Base-by-base conservation (phyloP, 2,113 vertebrate genomes). In the Gracilinanus agilis region DNA sequence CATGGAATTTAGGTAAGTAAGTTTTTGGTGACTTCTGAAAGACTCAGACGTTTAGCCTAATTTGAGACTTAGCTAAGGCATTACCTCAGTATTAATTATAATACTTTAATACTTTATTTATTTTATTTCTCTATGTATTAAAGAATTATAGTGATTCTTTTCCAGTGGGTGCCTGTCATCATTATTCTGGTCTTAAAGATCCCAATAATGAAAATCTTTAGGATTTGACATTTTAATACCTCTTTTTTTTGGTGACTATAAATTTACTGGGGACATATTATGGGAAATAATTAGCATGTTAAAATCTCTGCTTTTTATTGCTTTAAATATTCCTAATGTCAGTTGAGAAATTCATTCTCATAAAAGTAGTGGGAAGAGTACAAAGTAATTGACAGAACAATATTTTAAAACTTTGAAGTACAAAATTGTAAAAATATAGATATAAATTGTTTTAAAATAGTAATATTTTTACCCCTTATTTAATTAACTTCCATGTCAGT, bases 171-270 rank as follows among this genome's bases (percentile, higher is more conserved):
- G n/a, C 40, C 23, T 27, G 40, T 83, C 54, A 44, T 23, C 91
- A 40, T 91, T 58, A 91, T 83, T 95, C 61, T 92, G 23, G 5
- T 55, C 24, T 88, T 83, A 96, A 49, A 4, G 40, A 29, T 92
- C 11, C 92, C 56, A 56, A 75, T 0, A 88, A 24, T 53, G 53
- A 54, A 54, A 93, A 92, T 93, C 27, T 90, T 95, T 91, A 34
- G 6, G 93, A 91, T 0, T 44, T 94, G 55, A 54, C 8, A 75
- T 40, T 90, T 90, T 90, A 0, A 44, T 53, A n/a, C 19, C 16
- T 40, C n/a, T 21, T 89, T 91, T 91, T 94, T 89, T 27, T 91
- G 53, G 44, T 92, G 25, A 53, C 90, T 96, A 5, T 67, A 34
- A 55, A 93, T 90, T 11, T 90, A 90, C 11, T 21, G 16, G 16